These are phyloP conservation scores for Edolisoma coerulescens DNA, from an alignment of 2,113 vertebrate genomes.

Conservation along the genomic window DNA sequence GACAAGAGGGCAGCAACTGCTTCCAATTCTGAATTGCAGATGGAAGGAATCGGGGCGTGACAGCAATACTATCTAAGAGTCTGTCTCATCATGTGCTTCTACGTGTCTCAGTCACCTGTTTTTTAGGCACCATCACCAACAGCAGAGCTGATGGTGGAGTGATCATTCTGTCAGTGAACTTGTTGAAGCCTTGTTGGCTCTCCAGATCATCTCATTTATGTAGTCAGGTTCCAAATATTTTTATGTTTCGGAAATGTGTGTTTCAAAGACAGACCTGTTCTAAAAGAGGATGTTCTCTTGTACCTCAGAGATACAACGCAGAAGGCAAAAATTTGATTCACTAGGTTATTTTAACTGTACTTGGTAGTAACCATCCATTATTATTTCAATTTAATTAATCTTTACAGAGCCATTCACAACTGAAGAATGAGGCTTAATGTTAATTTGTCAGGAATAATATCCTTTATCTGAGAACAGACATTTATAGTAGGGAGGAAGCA, in stretches of 20 bases:
- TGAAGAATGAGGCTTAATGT: background rate
- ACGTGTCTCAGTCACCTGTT: fast-evolving
- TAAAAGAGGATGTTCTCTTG: background rate
- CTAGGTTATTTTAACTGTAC: background rate
- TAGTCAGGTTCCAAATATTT: background rate
- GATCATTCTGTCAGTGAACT: background rate
- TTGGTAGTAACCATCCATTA: background rate
- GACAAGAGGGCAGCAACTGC: background rate
- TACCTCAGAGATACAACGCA: background rate
- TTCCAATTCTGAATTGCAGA: background rate
- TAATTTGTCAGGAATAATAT: background rate
- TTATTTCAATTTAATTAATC: background rate
- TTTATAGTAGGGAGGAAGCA: background rate
- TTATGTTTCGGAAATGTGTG: background rate
- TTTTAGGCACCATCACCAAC: background rate
- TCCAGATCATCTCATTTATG: background rate
- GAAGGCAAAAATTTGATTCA: background rate
- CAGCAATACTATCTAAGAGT: background rate
- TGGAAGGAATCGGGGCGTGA: background rate
- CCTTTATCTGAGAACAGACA: background rate
- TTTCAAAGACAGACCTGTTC: background rate
- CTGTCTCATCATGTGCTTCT: background rate
- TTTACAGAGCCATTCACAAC: background rate
- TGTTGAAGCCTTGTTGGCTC: background rate
- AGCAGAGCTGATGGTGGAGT: background rate